Evolutionary conservation across 2,113 vertebrate species (phyloP).

Genomic region (Pardalotus punctatus): DNA sequence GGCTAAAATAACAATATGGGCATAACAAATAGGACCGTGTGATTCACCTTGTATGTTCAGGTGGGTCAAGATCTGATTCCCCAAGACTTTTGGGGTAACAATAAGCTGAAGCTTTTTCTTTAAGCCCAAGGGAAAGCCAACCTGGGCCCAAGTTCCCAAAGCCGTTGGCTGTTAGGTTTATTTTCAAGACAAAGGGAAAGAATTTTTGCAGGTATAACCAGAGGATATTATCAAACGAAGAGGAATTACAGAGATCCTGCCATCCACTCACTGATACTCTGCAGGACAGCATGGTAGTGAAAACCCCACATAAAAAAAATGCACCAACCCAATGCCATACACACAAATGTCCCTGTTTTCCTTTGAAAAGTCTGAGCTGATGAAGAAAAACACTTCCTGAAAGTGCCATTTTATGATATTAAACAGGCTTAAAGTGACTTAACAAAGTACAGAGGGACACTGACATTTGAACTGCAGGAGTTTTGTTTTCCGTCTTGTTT

Average conservation of each 20-base stretch:
- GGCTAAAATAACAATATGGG: background rate
- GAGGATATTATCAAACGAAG: background rate
- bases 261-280: background rate
- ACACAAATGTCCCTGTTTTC: background rate
- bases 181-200: background rate
- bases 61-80: background rate
- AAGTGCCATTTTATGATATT: background rate
- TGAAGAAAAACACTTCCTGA: background rate
- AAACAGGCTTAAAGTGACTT: background rate
- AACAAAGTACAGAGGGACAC: background rate
- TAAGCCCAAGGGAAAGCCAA: background rate
- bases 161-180: background rate
- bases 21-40: background rate
- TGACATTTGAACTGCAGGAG: constrained; percentile 34
- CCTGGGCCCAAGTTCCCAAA: background rate
- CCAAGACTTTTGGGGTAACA: background rate
- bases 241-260: background rate
- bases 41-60: background rate
- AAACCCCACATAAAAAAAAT: background rate
- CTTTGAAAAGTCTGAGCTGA: background rate
- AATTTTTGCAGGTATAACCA: background rate
- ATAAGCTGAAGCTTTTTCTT: background rate
- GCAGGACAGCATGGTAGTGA: background rate
- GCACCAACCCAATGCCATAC: background rate
- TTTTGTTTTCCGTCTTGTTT: background rate